A percentile compares a stretch with the other conserved stretches of the same genome.
Evolutionary conservation across 2,797 vertebrate species (phyloP).

Genomic region (Nannoperca australis): DNA sequence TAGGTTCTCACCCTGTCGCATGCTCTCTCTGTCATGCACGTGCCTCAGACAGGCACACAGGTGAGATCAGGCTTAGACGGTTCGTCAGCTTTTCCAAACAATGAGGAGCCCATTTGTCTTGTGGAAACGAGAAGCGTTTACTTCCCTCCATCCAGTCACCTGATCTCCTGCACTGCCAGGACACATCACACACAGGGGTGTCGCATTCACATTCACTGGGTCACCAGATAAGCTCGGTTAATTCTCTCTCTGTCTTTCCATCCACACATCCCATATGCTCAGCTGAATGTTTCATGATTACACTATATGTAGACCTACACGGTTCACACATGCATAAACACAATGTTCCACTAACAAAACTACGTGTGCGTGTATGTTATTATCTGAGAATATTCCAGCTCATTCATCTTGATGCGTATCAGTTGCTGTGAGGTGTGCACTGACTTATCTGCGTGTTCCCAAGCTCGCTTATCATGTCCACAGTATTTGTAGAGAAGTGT

Average conservation of each 20-base stretch:
- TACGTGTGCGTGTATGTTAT: background rate
- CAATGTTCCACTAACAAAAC: constrained; percentile 8
- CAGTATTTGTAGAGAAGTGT: constrained; percentile 15
- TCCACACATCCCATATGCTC: constrained; percentile 56
- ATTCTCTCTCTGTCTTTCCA: constrained; percentile 33
- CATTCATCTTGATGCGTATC: constrained; percentile 37
- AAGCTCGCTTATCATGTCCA: constrained; percentile 17
- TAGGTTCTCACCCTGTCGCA: background rate
- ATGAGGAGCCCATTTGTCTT: constrained; percentile 30
- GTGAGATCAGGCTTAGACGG: constrained; percentile 1
- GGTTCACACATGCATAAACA: constrained; percentile 17
- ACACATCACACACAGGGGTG: constrained; percentile 46
- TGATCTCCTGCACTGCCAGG: constrained; percentile 48
- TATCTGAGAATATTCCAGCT: constrained; percentile 1
- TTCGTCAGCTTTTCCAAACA: constrained; percentile 40
- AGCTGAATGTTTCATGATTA: constrained; percentile 38
- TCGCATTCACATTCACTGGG: constrained; percentile 43
- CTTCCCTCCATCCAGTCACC: constrained; percentile 53
- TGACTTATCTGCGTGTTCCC: constrained; percentile 13
- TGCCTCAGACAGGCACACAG: background rate
- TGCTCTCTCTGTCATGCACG: background rate
- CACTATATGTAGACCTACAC: constrained; percentile 28
- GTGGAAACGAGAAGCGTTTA: constrained; percentile 55
- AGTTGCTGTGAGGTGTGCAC: constrained; percentile 17
- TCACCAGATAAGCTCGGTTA: constrained; percentile 51